Base-by-base conservation (phyloP, 2,888 invertebrate genomes). In the Lucinisca nassula region DNA sequence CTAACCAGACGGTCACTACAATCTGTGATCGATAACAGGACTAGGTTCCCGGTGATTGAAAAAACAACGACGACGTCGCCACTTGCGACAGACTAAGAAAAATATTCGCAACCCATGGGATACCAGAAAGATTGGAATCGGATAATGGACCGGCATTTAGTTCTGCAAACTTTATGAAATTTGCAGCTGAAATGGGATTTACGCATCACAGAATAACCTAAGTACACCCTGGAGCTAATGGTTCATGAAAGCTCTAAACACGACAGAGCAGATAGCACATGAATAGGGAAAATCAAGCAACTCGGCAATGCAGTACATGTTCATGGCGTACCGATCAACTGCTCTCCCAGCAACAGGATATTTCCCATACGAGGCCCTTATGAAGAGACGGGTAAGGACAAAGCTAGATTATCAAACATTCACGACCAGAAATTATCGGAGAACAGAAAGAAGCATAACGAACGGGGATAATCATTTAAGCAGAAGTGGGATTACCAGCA, bases 391-490 rank as follows among this genome's bases (percentile, higher is more conserved):
- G 4, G 55, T 55, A 55, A 55, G 24, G 24, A 55, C 55, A 55
- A 55, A 55, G n/a, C 55, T 55, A 14, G 55, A 55, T n/a, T 55
- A 55, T n/a, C 14, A 55, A 55, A 12, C 55, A 12, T 55, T 55
- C 14, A 55, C 21, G 55, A 55, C 21, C 21, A 55, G 21, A 55
- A 55, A 30, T 40, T 21, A 30, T n/a, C 24, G 17, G 24, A 55
- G 35, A 61, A 81, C 40, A 27, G 81, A 58, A 38, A 2, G 40
- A 61, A 55, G 27, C 37, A 81, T 73, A 1, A 38, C 73, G 1
- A 55, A 73, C 10, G n/a, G 75, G 49, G 82, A 82, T 49, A 76
- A 45, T 32, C 1, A 67, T 82, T 75, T 30, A 82, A 82, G 45
- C 51, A 82, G 49, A 75, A 76, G n/a, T 75, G 75, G 45, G 61